A percentile compares a stretch with the other conserved stretches of the same genome.
These are phyloP conservation scores for Mechanitis mazaeus DNA, from an alignment of 2,888 invertebrate species.

Conservation along the genomic window DNA sequence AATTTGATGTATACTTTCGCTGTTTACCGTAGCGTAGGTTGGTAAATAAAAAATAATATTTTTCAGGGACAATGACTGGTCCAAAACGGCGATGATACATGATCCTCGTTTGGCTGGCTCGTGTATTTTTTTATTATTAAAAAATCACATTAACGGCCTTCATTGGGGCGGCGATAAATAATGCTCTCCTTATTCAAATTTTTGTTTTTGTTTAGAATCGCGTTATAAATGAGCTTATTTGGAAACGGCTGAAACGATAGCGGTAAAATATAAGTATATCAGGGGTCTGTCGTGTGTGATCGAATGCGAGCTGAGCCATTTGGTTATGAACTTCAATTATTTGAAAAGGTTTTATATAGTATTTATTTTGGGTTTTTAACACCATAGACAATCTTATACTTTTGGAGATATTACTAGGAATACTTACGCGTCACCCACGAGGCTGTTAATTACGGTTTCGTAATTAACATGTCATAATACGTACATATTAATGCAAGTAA, in stretches of 20 bases:
- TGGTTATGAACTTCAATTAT: background rate
- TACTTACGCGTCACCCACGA: no score
- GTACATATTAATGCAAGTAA: no score
- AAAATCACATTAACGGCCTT: conserved; percentile 77
- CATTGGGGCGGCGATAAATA: conserved; percentile 77
- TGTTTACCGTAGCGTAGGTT: conserved; percentile 45
- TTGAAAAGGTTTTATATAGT: background rate
- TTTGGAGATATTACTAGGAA: no score
- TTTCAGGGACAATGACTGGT: conserved; percentile 72
- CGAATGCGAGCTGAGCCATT: conserved; percentile 7
- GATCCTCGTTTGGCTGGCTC: conserved; percentile 72
- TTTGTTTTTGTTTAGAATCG: conserved; percentile 70
- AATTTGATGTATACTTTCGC: conserved; percentile 62
- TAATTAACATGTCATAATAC: no score
- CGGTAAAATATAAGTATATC: conserved; percentile 55
- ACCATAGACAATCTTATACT: no score
- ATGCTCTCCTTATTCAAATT: conserved; percentile 77
- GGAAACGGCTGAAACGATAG: conserved; percentile 68
- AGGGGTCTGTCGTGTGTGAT: conserved; percentile 18
- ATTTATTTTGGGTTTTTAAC: no score
- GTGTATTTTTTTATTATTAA: conserved; percentile 71
- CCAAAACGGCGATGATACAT: conserved; percentile 75
- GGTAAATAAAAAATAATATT: conserved; percentile 55
- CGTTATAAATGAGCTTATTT: conserved; percentile 77
- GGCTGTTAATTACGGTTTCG: no score